These are phyloP conservation scores for Drosophila koepferae DNA, from an alignment of 2,888 invertebrate genomes.

Conservation along the genomic window DNA sequence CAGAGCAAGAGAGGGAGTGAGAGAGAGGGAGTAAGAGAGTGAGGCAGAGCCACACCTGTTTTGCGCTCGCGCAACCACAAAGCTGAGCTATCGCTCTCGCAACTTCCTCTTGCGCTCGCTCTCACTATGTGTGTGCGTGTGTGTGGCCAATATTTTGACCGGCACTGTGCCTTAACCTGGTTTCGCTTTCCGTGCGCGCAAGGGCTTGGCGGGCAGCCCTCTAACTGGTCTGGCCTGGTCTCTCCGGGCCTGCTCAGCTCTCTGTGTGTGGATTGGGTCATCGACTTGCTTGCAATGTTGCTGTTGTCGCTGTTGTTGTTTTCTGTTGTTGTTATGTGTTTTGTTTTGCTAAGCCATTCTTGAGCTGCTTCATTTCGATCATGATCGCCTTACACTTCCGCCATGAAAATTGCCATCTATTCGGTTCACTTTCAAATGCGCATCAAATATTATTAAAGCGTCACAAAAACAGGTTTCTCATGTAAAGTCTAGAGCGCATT, in stretches of 20 bases:
- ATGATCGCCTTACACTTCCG: not conserved
- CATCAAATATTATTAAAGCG: conserved; percentile 18
- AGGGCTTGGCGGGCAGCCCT: conserved; percentile 66
- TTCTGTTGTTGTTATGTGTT: conserved; percentile 18
- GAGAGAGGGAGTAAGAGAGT: not conserved
- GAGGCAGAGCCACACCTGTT: conserved; percentile 72
- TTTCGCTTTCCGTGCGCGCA: conserved; percentile 51
- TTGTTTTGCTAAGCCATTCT: conserved; percentile 63
- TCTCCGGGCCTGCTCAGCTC: too few relatives aligned
- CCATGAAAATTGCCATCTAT: not conserved
- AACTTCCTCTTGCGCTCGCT: conserved; percentile 1
- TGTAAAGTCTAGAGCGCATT: conserved; percentile 18
- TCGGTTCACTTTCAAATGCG: conserved; percentile 20
- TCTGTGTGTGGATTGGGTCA: conserved; percentile 62
- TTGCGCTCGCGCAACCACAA: conserved; percentile 62
- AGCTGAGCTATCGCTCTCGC: conserved; percentile 9
- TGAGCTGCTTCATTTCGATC: conserved; percentile 1
- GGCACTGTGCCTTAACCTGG: conserved; percentile 74
- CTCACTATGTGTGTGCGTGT: not conserved
- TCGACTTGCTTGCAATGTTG: conserved; percentile 61
- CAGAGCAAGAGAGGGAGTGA: not conserved
- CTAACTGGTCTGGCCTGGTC: conserved; percentile 66
- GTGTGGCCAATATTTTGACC: conserved; percentile 33
- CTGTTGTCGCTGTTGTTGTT: not conserved
- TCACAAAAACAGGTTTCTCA: conserved; percentile 65